A percentile compares a stretch with the other conserved stretches of the same genome.
phyloP scores from a whole-genome alignment of 2,888 invertebrate species.

The Fissipunctia ypsillon region DNA sequence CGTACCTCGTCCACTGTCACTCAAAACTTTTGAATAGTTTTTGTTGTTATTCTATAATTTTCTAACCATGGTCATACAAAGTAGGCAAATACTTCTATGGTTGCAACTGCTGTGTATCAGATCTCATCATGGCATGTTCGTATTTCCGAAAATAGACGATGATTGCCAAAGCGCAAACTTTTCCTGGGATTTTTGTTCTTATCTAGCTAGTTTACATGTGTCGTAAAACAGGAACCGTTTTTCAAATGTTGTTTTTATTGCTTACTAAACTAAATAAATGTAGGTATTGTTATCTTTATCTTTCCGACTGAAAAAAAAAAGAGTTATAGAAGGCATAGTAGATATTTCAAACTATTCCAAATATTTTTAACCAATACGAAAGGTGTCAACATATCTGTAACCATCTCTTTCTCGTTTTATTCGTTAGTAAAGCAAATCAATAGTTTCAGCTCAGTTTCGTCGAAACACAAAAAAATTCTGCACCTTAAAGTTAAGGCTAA shows the following conservation, averaged over 20 bases:
- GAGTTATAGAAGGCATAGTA: not conserved
- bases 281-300: not conserved
- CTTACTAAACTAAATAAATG: not conserved
- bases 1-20: not conserved
- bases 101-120: not conserved
- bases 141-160: not conserved
- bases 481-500: not conserved
- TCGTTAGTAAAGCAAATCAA: not conserved
- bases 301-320: not conserved
- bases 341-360: not conserved
- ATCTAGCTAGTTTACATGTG: not conserved
- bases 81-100: not conserved
- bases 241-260: not conserved
- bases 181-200: not conserved
- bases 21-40: not conserved
- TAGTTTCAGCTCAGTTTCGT: not conserved
- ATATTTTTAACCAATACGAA: not conserved
- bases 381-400: not conserved
- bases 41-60: not conserved
- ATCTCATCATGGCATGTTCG: not conserved
- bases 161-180: not conserved
- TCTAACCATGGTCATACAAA: not conserved
- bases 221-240: not conserved
- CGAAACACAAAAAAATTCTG: not conserved
- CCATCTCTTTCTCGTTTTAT: not conserved